These are phyloP conservation scores for Heliothis peltigera DNA, from an alignment of 2,888 invertebrate genomes.

Conservation along the genomic window DNA sequence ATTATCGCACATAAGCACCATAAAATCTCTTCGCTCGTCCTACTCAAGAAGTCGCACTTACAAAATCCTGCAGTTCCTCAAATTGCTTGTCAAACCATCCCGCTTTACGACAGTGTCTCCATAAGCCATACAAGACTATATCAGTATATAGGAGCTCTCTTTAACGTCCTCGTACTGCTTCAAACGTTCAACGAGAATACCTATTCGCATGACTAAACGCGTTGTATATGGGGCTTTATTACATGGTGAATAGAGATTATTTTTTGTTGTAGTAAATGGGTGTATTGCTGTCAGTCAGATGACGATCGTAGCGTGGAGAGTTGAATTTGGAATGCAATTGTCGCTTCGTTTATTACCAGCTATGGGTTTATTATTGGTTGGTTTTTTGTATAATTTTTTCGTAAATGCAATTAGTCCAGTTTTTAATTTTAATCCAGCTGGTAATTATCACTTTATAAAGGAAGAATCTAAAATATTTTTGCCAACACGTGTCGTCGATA, in stretches of 20 bases:
- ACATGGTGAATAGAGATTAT: background rate
- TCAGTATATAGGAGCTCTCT: slow-evolving; percentile 33
- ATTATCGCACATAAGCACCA: slow-evolving; percentile 5
- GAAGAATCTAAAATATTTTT: too few relatives aligned
- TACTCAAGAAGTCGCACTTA: slow-evolving; percentile 33
- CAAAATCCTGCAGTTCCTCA: slow-evolving; percentile 48
- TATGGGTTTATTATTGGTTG: background rate
- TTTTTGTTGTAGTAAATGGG: slow-evolving; percentile 1
- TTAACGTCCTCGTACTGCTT: slow-evolving; percentile 34
- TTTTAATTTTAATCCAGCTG: too few relatives aligned
- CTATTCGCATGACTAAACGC: slow-evolving; percentile 46
- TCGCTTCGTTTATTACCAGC: background rate
- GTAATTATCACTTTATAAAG: too few relatives aligned
- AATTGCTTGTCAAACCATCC: slow-evolving; percentile 64
- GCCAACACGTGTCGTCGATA: too few relatives aligned
- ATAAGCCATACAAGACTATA: slow-evolving; percentile 52
- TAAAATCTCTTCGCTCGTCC: slow-evolving; percentile 22
- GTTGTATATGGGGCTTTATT: slow-evolving; percentile 23
- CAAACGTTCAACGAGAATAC: slow-evolving; percentile 40
- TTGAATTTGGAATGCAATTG: background rate
- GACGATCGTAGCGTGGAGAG: background rate
- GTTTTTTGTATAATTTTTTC: too few relatives aligned
- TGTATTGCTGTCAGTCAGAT: background rate
- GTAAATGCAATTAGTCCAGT: too few relatives aligned
- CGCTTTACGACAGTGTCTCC: slow-evolving; percentile 58